phyloP scores from a whole-genome alignment of 2,888 invertebrate species.

The Perizoma affinitatum region DNA sequence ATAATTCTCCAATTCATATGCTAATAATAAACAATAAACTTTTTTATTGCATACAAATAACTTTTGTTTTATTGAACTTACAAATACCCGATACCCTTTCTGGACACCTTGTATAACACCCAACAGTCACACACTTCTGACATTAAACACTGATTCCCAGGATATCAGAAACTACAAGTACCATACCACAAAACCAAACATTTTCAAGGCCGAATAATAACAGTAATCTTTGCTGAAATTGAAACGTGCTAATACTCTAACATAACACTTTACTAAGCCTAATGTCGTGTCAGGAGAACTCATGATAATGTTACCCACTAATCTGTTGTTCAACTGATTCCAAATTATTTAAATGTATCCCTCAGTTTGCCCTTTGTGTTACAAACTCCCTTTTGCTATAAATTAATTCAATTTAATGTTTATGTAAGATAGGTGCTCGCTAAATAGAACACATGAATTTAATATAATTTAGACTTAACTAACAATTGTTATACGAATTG shows the following conservation, averaged over 20 bases:
- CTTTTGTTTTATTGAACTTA: too few species aligned
- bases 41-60: too few species aligned
- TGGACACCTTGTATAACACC: too few species aligned
- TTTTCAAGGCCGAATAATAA: too few species aligned
- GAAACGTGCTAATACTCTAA: conserved; percentile 22
- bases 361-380: conserved; percentile 8
- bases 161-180: too few species aligned
- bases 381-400: conserved; percentile 7
- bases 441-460: conserved; percentile 3
- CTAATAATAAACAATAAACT: too few species aligned
- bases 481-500: too few species aligned
- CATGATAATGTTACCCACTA: conserved; percentile 32
- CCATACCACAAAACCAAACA: too few species aligned
- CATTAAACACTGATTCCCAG: too few species aligned
- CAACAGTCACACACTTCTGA: too few species aligned
- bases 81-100: too few species aligned
- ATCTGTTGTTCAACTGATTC: conserved; percentile 27
- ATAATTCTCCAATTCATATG: too few species aligned
- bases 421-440: neutral
- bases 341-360: conserved; percentile 13
- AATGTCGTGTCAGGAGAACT: conserved; percentile 23
- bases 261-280: conserved; percentile 11
- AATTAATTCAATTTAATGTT: conserved; percentile 8
- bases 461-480: neutral
- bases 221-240: conserved; percentile 5